These are phyloP conservation scores for Pterobdella sp. DNA, from an alignment of 2,888 invertebrate genomes.

Conservation along the genomic window DNA sequence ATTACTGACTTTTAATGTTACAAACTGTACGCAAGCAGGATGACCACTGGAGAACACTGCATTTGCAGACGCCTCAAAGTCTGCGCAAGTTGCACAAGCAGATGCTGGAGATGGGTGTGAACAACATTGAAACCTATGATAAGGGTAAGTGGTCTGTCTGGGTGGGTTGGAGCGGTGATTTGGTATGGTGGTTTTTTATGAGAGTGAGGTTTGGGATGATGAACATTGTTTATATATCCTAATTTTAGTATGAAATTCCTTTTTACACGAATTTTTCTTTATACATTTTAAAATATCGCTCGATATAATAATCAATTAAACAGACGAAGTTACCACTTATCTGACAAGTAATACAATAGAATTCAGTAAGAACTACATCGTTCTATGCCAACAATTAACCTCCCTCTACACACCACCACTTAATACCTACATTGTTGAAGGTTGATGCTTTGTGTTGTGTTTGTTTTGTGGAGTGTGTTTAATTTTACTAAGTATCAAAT, in stretches of 20 bases:
- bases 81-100: constrained; percentile 65
- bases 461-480: too few relatives aligned
- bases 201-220: too few relatives aligned
- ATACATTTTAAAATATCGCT: too few relatives aligned
- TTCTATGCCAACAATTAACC: constrained; percentile 41
- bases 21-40: constrained; percentile 56
- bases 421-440: not conserved
- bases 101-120: constrained; percentile 63
- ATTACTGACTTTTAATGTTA: too few relatives aligned
- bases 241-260: too few relatives aligned
- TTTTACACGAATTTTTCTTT: too few relatives aligned
- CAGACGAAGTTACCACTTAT: constrained; percentile 64
- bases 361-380: constrained; percentile 67
- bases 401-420: constrained; percentile 45
- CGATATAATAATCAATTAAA: constrained; percentile 33
- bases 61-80: constrained; percentile 66
- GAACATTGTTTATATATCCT: too few relatives aligned
- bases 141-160: constrained; percentile 51
- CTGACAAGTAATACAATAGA: constrained; percentile 71
- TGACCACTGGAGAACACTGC: constrained; percentile 74
- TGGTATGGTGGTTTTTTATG: too few relatives aligned
- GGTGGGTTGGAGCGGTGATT: not conserved
- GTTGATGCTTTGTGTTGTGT: not conserved
- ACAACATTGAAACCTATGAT: constrained; percentile 60
- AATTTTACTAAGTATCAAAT: too few relatives aligned